A percentile compares a stretch with the other conserved stretches of the same genome.
Evolutionary conservation across 2,888 invertebrate genomes (phyloP).

Genomic region (Scaptomyza caliginosa): DNA sequence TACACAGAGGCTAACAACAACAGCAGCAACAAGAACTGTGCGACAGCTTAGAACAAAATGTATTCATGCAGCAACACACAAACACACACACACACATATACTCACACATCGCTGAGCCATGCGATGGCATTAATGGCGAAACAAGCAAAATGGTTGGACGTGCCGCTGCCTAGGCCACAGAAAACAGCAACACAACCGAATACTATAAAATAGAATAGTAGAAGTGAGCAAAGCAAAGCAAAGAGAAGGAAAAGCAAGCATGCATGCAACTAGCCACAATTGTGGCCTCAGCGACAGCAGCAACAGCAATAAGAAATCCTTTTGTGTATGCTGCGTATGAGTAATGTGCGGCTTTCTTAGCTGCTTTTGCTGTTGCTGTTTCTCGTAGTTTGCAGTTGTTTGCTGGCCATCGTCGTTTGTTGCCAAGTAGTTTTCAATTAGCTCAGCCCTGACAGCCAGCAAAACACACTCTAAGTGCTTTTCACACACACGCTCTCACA

Average conservation of each 20-base stretch:
- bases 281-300: constrained; percentile 28
- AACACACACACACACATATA: constrained; percentile 28
- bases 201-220: constrained; percentile 7
- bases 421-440: constrained; percentile 73
- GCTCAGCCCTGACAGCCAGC: constrained; percentile 53
- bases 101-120: constrained; percentile 41
- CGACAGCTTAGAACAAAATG: constrained; percentile 67
- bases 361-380: constrained; percentile 36
- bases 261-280: constrained; percentile 37
- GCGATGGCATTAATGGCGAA: constrained; percentile 68
- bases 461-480: constrained; percentile 54
- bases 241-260: constrained; percentile 19
- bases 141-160: constrained; percentile 69
- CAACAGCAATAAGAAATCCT: constrained; percentile 25
- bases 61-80: constrained; percentile 62
- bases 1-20: constrained; percentile 38
- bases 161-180: constrained; percentile 55
- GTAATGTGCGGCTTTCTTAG: constrained; percentile 71
- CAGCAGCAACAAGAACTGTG: constrained; percentile 31
- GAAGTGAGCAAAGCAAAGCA: constrained; percentile 3
- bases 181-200: constrained; percentile 1
- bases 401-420: constrained; percentile 25
- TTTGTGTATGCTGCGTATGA: constrained; percentile 65
- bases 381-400: constrained; percentile 31
- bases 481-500: constrained; percentile 5